Evolutionary conservation across 2,888 invertebrate species (phyloP).

Genomic region (Tetropium fuscum): DNA sequence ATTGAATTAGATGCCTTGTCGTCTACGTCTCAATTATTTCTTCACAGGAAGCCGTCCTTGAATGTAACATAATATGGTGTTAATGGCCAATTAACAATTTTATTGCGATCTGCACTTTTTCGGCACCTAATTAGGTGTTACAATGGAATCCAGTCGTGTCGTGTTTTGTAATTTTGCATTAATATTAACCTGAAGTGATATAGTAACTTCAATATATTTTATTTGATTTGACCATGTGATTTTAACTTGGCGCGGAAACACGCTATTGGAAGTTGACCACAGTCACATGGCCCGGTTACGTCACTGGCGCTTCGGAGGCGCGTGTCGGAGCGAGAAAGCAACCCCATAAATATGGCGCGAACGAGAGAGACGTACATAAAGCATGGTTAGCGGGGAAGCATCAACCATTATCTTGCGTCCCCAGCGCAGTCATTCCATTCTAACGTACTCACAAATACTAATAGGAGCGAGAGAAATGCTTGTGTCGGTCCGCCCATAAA

Average conservation of each 20-base stretch:
- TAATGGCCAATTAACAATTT: conserved; percentile 53
- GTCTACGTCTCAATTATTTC: conserved; percentile 38
- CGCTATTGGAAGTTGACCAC: conserved; percentile 62
- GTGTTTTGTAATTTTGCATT: conserved; percentile 41
- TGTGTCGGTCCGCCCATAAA: conserved; percentile 68
- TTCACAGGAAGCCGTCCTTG: conserved; percentile 41
- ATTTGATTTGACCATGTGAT: conserved; percentile 46
- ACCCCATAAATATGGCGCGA: conserved; percentile 66
- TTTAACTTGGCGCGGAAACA: conserved; percentile 65
- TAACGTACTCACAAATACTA: conserved; percentile 26
- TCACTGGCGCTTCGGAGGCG: conserved; percentile 60
- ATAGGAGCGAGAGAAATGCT: conserved; percentile 61
- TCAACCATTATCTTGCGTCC: conserved; percentile 68
- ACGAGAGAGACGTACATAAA: conserved; percentile 68
- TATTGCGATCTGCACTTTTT: conserved; percentile 45
- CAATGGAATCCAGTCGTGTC: conserved; percentile 47
- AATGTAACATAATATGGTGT: conserved; percentile 45
- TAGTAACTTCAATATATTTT: conserved; percentile 17
- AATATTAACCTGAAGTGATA: conserved; percentile 29
- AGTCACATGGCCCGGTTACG: conserved; percentile 64
- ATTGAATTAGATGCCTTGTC: conserved; percentile 26
- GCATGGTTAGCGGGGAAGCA: conserved; percentile 68
- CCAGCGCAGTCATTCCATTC: conserved; percentile 56
- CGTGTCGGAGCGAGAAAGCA: conserved; percentile 66
- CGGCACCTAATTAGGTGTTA: conserved; percentile 51